These are phyloP conservation scores for Phymastichus coffea DNA, from an alignment of 1,140 invertebrate genomes.

Conservation along the genomic window DNA sequence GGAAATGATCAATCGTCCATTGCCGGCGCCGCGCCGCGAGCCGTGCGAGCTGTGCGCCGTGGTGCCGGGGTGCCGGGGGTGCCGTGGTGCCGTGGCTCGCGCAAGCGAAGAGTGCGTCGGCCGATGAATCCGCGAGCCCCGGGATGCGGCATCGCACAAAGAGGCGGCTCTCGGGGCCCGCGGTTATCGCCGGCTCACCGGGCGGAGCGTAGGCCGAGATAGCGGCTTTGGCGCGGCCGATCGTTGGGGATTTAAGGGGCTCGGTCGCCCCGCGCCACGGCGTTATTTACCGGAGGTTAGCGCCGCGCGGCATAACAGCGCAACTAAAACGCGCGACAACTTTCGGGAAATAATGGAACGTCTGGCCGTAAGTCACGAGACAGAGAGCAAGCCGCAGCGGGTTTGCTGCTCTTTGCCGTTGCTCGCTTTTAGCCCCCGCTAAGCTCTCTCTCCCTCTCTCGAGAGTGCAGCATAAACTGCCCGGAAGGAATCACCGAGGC, in stretches of 20 bases:
- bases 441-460: conserved; percentile 14
- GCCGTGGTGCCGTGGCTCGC: too few relatives aligned
- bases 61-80: too few relatives aligned
- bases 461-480: conserved; percentile 1
- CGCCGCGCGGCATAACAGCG: neutral
- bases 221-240: too few relatives aligned
- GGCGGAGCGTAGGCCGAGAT: too few relatives aligned
- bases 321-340: neutral
- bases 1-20: too few relatives aligned
- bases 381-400: conserved; percentile 13
- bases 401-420: conserved; percentile 24
- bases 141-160: neutral
- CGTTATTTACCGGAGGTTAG: conserved; percentile 39
- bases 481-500: conserved; percentile 1
- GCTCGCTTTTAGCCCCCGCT: conserved; percentile 12
- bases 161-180: neutral
- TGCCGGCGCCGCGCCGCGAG: too few relatives aligned
- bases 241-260: conserved; percentile 38
- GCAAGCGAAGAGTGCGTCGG: neutral
- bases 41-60: too few relatives aligned
- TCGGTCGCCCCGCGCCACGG: conserved; percentile 36
- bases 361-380: conserved; percentile 26
- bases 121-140: neutral
- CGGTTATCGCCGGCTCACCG: conserved; percentile 37
- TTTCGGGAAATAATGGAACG: conserved; percentile 30